Conservation (phyloP, 2,113 vertebrate species). For the Aviceda subcristata region DNA sequence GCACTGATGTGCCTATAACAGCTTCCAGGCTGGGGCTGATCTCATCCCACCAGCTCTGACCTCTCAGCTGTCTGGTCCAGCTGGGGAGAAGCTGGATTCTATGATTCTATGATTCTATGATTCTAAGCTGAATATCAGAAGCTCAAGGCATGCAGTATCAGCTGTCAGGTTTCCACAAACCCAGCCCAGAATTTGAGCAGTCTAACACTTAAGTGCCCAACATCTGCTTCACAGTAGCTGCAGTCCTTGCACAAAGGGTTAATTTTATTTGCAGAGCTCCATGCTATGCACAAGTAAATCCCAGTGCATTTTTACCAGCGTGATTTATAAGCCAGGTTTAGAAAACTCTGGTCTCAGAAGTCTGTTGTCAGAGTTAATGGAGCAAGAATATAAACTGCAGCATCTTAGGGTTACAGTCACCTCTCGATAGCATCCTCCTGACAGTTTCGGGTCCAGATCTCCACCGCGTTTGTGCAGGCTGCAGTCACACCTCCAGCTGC, state of each 20-base stretch:
- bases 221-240: not conserved
- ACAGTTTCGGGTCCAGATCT: not conserved
- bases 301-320: not conserved
- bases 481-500: not conserved
- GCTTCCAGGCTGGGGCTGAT: not conserved
- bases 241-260: not conserved
- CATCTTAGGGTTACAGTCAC: not conserved
- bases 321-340: slow-evolving; percentile 8
- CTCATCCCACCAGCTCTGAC: not conserved
- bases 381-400: slow-evolving; percentile 13
- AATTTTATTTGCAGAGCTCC: not conserved
- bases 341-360: slow-evolving; percentile 15
- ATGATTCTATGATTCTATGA: too few relatives aligned
- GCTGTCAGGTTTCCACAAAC: not conserved
- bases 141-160: not conserved
- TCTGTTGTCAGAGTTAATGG: slow-evolving; percentile 35
- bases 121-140: not conserved
- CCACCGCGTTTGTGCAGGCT: not conserved
- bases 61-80: not conserved
- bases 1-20: not conserved
- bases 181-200: not conserved
- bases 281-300: not conserved
- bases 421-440: not conserved
- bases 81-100: not conserved
- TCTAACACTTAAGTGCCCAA: not conserved